Base-by-base conservation (phyloP, 1,140 invertebrate species). In the Oscheius sp. region DNA sequence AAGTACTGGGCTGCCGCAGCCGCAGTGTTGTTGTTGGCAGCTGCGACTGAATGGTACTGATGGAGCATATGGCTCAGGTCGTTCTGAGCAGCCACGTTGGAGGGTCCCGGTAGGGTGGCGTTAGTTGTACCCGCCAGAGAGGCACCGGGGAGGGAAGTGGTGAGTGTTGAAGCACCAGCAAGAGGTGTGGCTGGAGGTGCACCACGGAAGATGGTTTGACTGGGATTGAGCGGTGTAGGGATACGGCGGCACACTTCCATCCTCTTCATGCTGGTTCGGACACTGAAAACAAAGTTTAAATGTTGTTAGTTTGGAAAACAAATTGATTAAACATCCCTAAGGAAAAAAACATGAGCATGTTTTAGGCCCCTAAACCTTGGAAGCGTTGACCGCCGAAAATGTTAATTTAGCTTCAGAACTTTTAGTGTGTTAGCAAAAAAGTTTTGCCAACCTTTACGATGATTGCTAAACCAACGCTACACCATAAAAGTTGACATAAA, bases 41-140 rank as follows among this genome's bases (percentile, higher is more conserved):
- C 55, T n/a, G 74, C 74, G n/a, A 74, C 31, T 15, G 68, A 73
- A 36, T 59, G 79, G 69, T 79, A 80, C 55, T 82, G 80, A n/a
- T 80, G 78, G 36, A 81, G 75, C 23, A 81, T 63, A 64, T 68
- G 46, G n/a, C 46, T 55, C 15, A 55, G 45, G 35, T 59, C 66
- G 46, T 55, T 68, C 26, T 65, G 66, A n/a, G n/a, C n/a, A 65
- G 66, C 46, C 4, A 29, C 66, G 15, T 42, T 35, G 7, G 32
- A 63, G 10, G 68, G 4, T 13, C 32, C 28, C 3, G 58, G 4
- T 70, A 63, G 13, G 3, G 58, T 38, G 32, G 4, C 31, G 34
- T 23, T 62, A n/a, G n/a, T n/a, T n/a, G n/a, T n/a, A n/a, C n/a
- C n/a, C 23, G 49, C 23, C 15, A 62, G 59, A 10, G 7, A 13